Evolutionary conservation across 2,797 vertebrate species (phyloP).

Genomic region (Huso huso): DNA sequence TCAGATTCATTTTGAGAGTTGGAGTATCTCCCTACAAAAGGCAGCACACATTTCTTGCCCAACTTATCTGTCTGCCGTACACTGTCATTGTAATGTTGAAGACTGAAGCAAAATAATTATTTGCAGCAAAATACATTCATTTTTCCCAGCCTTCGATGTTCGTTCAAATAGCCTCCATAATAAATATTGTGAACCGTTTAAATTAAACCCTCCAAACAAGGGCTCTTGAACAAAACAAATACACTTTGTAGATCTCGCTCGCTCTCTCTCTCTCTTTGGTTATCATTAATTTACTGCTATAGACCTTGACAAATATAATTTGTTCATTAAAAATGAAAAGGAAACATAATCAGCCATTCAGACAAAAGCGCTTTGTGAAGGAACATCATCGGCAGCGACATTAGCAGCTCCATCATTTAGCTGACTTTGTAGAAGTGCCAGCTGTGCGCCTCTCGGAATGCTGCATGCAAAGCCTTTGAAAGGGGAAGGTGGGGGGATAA

Average conservation of each 20-base stretch:
- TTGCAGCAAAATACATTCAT: slow-evolving; percentile 54
- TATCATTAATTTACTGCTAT: slow-evolving; percentile 72
- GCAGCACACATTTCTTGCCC: not conserved
- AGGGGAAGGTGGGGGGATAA: slow-evolving; percentile 53
- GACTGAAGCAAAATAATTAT: slow-evolving; percentile 66
- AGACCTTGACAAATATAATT: slow-evolving; percentile 79
- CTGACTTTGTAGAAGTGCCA: slow-evolving; percentile 61
- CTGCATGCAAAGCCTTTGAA: slow-evolving; percentile 48
- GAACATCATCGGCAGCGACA: no score
- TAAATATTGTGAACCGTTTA: slow-evolving; percentile 33
- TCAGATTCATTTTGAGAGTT: slow-evolving; percentile 12
- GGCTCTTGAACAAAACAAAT: slow-evolving; percentile 64
- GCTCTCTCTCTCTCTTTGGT: slow-evolving; percentile 51
- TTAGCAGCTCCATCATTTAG: no score
- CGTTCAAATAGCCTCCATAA: slow-evolving; percentile 63
- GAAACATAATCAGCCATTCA: no score
- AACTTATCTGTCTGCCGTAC: slow-evolving; percentile 21
- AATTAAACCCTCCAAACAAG: slow-evolving; percentile 24
- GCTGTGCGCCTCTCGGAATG: slow-evolving; percentile 67
- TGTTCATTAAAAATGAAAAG: slow-evolving; percentile 62
- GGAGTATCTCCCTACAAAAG: slow-evolving; percentile 9
- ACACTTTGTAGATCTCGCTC: slow-evolving; percentile 28
- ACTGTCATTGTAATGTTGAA: slow-evolving; percentile 66
- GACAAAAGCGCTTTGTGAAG: no score
- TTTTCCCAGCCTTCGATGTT: slow-evolving; percentile 61